Conservation (phyloP, 2,797 vertebrate genomes). For the Amniataba percoides region DNA sequence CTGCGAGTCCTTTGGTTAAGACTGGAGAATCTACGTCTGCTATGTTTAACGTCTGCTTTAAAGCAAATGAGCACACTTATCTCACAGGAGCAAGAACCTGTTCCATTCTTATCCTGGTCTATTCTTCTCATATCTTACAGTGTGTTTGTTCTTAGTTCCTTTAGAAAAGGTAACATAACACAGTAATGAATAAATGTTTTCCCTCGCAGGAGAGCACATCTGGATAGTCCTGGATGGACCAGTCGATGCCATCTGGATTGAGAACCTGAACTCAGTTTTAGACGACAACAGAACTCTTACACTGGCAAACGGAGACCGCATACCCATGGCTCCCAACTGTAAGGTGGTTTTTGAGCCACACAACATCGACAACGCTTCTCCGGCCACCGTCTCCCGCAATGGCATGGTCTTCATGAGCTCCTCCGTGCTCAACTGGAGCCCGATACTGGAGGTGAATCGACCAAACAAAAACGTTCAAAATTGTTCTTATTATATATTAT, state of each 20-base stretch:
- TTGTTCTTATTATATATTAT: background rate
- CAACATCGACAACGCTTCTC: slow-evolving; percentile 97
- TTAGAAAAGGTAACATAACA: background rate
- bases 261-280: slow-evolving; percentile 97
- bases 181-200: slow-evolving; percentile 7
- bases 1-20: background rate
- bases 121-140: too few species aligned
- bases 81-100: background rate
- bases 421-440: slow-evolving; percentile 94
- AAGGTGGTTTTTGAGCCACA: slow-evolving; percentile 98
- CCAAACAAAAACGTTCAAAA: background rate
- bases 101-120: too few species aligned
- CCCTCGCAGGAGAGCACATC: slow-evolving; percentile 91
- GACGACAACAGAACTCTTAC: slow-evolving; percentile 98
- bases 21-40: background rate
- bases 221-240: slow-evolving; percentile 98
- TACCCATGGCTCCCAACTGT: slow-evolving; percentile 97
- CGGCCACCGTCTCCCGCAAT: slow-evolving; percentile 96
- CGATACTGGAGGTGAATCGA: slow-evolving; percentile 91
- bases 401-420: slow-evolving; percentile 99
- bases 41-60: background rate
- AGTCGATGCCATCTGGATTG: slow-evolving; percentile 98
- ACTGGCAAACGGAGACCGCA: slow-evolving; percentile 95
- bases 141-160: too few species aligned
- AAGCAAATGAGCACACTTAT: background rate